Conservation (phyloP, 1,140 invertebrate species). For the Andricus grossulariae region DNA sequence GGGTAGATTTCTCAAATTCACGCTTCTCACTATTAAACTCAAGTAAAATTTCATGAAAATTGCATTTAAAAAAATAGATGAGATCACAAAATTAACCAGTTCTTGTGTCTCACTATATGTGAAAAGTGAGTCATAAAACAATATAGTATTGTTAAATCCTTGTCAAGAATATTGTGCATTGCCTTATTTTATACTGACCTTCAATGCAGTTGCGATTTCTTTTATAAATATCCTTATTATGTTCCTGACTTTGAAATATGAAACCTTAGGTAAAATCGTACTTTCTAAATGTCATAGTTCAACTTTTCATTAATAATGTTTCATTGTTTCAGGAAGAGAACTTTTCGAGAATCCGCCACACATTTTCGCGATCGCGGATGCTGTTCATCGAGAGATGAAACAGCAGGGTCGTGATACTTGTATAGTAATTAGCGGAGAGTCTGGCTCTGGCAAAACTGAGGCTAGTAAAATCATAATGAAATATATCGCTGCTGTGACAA, state of each 20-base stretch:
- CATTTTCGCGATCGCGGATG: constrained; percentile 95
- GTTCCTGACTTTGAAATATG: background rate
- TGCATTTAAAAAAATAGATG: background rate
- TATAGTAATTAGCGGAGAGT: constrained; percentile 97
- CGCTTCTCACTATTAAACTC: no score
- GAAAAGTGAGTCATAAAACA: constrained; percentile 1
- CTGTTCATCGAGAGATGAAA: constrained; percentile 94
- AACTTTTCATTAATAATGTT: background rate
- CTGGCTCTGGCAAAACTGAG: constrained; percentile 97
- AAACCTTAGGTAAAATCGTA: no score
- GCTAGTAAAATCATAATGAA: constrained; percentile 99
- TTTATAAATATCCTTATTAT: background rate
- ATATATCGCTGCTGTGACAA: constrained; percentile 98
- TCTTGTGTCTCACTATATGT: background rate
- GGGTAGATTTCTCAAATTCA: no score
- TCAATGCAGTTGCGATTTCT: background rate
- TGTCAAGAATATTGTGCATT: background rate
- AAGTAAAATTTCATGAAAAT: background rate
- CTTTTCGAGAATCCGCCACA: constrained; percentile 96
- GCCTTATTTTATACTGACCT: constrained; percentile 22
- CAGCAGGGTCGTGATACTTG: constrained; percentile 93
- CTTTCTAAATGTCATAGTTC: no score
- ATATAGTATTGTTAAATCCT: constrained; percentile 11
- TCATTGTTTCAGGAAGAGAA: constrained; percentile 81
- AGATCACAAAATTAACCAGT: constrained; percentile 7